These are phyloP conservation scores for Aurelia aurita complex sp. Pacific DNA, from an alignment of 30 jellyfish, hydroid and myxozoan species.

Conservation along the genomic window DNA sequence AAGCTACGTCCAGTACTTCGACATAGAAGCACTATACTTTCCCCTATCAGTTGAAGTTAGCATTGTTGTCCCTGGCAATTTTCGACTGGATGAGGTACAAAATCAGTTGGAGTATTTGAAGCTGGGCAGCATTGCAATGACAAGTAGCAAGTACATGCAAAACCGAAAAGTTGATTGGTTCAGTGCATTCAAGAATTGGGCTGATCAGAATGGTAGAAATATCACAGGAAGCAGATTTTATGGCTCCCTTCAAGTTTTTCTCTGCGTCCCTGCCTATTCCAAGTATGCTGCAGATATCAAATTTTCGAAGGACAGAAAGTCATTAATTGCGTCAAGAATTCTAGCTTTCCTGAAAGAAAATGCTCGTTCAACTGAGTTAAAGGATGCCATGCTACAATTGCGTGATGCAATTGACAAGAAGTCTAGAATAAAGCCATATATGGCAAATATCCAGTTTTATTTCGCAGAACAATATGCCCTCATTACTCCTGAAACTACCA, in stretches of 20 bases:
- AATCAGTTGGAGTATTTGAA: slow-evolving; percentile 26
- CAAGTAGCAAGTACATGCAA: slow-evolving; percentile 8
- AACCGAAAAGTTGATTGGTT: slow-evolving; percentile 39
- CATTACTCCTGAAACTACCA: slow-evolving; percentile 54
- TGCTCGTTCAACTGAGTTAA: background rate
- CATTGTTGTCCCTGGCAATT: slow-evolving; percentile 50
- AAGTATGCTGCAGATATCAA: slow-evolving; percentile 14
- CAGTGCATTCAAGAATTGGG: slow-evolving; percentile 45
- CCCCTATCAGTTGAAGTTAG: slow-evolving; percentile 38
- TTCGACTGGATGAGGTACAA: background rate
- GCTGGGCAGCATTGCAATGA: slow-evolving; percentile 16
- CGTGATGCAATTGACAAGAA: slow-evolving; percentile 21
- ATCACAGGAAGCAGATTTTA: slow-evolving; percentile 7
- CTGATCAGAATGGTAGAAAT: background rate
- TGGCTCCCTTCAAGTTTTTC: slow-evolving; percentile 19
- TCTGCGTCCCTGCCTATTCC: slow-evolving; percentile 2
- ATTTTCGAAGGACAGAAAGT: background rate
- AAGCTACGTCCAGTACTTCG: slow-evolving; percentile 39
- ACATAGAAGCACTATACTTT: slow-evolving; percentile 31
- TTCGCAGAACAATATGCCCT: slow-evolving; percentile 61
- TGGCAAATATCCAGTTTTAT: slow-evolving; percentile 23
- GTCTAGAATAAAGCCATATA: background rate
- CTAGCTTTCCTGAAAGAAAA: slow-evolving; percentile 7
- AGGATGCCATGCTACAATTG: slow-evolving; percentile 24
- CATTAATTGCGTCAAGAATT: slow-evolving; percentile 22